Evolutionary conservation across 2,888 invertebrate genomes (phyloP).

Genomic region (Hydrotaea cyrtoneurina): DNA sequence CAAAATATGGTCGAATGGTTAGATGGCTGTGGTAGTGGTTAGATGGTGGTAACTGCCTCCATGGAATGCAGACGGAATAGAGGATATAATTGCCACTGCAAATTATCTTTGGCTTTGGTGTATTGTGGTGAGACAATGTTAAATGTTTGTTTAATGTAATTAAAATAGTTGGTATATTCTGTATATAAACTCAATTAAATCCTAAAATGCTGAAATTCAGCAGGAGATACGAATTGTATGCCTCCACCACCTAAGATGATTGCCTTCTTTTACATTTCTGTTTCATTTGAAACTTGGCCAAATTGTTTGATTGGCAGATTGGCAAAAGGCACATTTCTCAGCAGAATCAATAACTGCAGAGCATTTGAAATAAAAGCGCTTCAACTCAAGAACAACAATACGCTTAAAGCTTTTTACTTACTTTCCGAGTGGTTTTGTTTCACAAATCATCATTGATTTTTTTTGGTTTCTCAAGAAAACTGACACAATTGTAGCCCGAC

Average conservation of each 20-base stretch:
- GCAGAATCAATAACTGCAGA: not conserved
- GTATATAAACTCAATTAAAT: too few relatives aligned
- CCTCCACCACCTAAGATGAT: too few relatives aligned
- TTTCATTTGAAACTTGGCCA: too few relatives aligned
- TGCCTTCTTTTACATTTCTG: too few relatives aligned
- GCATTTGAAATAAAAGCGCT: not conserved
- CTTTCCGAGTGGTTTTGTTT: too few relatives aligned
- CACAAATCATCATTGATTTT: conserved; percentile 14
- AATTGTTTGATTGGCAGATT: not conserved
- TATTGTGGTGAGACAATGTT: not conserved
- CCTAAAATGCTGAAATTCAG: too few relatives aligned
- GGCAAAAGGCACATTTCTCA: too few relatives aligned
- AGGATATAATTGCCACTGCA: not conserved
- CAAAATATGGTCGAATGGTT: conserved; percentile 64
- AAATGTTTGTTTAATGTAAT: not conserved
- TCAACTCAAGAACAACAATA: not conserved
- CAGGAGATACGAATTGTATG: too few relatives aligned
- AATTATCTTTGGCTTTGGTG: conserved; percentile 12
- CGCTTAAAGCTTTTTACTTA: not conserved
- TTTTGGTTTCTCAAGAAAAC: conserved; percentile 19
- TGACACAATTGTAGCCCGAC: not conserved
- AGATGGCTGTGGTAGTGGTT: not conserved
- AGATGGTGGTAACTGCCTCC: not conserved
- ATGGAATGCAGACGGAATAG: not conserved
- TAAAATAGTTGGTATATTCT: not conserved